Evolutionary conservation across 2,113 vertebrate genomes (phyloP), one percentile per base, ranked within the genome.

Genomic region (Elgaria multicarinata): DNA sequence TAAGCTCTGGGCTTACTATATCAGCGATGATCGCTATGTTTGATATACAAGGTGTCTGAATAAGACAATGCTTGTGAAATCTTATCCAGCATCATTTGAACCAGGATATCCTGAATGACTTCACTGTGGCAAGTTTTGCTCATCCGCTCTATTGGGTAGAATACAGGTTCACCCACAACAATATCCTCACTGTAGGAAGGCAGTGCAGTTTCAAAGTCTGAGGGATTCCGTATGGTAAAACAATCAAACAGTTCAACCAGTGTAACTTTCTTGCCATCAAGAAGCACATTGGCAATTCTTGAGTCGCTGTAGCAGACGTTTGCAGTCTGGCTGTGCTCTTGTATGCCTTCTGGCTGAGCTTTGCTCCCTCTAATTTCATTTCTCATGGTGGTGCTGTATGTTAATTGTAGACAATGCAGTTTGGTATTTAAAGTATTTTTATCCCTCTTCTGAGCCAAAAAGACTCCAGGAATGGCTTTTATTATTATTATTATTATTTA

Each of bases 61-160:
- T 85, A 90, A 93, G 92, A 89, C 86, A 82, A 92, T 90, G 90
- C 36, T 96, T 95, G 79, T 95, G 92, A 95, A 94, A 94, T 89
- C 86, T 93, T 79, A 58, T 94, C 88, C 76, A 88, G 87, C 89
- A 90, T 0, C 1, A 31, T 92, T 90, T 87, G 94, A 95, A 94
- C 83, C 96, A 90, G 91, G 95, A 97, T 96, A 92, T 97, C 95
- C 94, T 96, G 91, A 94, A 96, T 87, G 93, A 80, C 86, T 36
- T 58, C 24, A 13, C 89, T 62, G 64, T 89, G 90, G 77, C 74
- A 0, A n/a, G 50, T 0, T n/a, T 79, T 74, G 14, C 33, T 26
- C 39, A 2, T 33, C n/a, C 50, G 87, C 78, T 80, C 44, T 58
- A 26, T 58, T 33, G 13, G 10, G 22, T 33, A 53, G 44, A 71